Conservation (phyloP, 2,888 invertebrate genomes). For the Lepetodrilus schrolli region DNA sequence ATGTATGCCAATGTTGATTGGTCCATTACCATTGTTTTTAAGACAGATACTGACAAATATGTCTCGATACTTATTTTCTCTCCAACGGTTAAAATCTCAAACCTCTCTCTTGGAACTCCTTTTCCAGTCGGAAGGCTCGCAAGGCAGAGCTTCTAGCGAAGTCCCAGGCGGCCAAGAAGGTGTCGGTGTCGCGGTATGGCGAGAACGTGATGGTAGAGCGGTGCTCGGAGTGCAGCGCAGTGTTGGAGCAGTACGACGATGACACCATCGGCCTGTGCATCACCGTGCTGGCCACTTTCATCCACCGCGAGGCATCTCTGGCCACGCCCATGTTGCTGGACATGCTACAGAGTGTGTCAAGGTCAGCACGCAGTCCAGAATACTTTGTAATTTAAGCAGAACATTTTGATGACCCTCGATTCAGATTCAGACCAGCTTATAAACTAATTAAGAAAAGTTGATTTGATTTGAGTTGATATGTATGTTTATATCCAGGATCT, state of each 20-base stretch:
- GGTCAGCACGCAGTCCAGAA: constrained; percentile 79
- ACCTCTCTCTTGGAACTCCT: too few relatives aligned
- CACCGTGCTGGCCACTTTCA: constrained; percentile 94
- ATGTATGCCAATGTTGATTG: too few relatives aligned
- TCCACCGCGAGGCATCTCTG: constrained; percentile 92
- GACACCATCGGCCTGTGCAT: constrained; percentile 96
- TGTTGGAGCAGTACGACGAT: constrained; percentile 86
- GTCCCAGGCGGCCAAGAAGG: constrained; percentile 51
- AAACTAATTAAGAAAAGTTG: neutral
- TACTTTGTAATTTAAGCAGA: neutral
- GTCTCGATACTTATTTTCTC: too few relatives aligned
- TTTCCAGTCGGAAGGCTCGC: constrained; percentile 57
- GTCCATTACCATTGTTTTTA: too few relatives aligned
- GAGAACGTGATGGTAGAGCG: constrained; percentile 71
- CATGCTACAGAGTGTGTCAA: constrained; percentile 89
- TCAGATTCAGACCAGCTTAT: neutral
- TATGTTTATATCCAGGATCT: neutral
- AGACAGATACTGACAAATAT: too few relatives aligned
- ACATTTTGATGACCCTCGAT: neutral
- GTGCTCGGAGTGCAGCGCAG: constrained; percentile 91
- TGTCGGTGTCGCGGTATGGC: constrained; percentile 50
- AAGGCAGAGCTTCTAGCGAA: constrained; percentile 66
- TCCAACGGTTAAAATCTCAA: too few relatives aligned
- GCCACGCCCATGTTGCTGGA: constrained; percentile 96
- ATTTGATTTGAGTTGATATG: neutral